Base-by-base conservation (phyloP, 2,888 invertebrate genomes). In the Chrysopilus asiliformis region DNA sequence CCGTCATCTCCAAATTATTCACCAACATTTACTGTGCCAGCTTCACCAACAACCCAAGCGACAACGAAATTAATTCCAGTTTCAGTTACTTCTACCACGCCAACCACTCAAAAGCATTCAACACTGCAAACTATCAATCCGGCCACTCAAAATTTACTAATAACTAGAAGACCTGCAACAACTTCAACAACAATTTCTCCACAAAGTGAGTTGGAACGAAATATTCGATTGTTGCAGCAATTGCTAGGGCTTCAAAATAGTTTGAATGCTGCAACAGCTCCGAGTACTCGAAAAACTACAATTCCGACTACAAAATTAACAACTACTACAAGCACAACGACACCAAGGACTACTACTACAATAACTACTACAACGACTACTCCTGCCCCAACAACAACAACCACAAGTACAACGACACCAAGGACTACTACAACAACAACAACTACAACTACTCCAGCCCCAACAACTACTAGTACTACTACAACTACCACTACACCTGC, bases 391-490 rank as follows among this genome's bases (percentile, higher is more conserved):
- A 42, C 43, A 63, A 44, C 50, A 54, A 53, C 54, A 62, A 44
- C 57, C 57, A 9, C 62, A 59, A 38, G 64, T 67, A 34, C 64
- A 60, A 51, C 64, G 67, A 52, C 62, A 57, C 40, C 54, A 66
- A 40, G 64, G 52, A 42, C 45, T 50, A 30, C 49, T 45, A 36
- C 56, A 52, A 40, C 53, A 51, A 39, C 55, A 50, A 31, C 47
- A 48, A 14, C 52, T 44, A 10, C 46, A 45, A 15, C 43, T 45
- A 27, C 44, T 46, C 6, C 45, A 6, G 28, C 31, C 36, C 25
- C 39, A 14, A 24, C 43, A 34, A 33, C 32, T 17, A 29, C 25
- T 45, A 48, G 14, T 46, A 19, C 37, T 10, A 38, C 37, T 4
- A 15, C 24, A 5, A 38, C 43, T 9, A 34, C 46, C 12, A 28